Evolutionary conservation across 2,888 invertebrate species (phyloP), one percentile per base, ranked within the genome.

Genomic region (Leptopilina syphax): DNA sequence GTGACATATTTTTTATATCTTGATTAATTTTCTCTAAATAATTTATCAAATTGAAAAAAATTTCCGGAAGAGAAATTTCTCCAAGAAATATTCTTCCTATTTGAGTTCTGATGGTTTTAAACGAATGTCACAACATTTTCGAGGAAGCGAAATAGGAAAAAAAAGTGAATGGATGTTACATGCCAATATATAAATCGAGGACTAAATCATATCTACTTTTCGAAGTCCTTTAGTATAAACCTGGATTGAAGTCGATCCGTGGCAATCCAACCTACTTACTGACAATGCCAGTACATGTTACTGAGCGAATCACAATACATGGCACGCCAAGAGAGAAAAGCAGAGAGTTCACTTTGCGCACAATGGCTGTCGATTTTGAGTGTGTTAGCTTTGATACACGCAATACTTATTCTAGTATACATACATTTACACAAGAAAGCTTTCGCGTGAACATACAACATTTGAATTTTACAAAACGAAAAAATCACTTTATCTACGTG

Each of bases 351-450:
- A 73, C 57, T 73, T 73, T 57, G 34, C 66, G 66, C 41, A 79
- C 73, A 70, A 73, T 76, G 50, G 79, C 73, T 79, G 79, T 78
- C 78, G 78, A 78, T 78, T 70, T 70, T 34, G 65, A 73, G 73
- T 13, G 65, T 73, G 73, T 73, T 73, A 73, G n/a, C 34, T 63
- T 63, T 27, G 73, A 57, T 73, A 73, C 73, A 57, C 57, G 57
- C 73, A 73, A 57, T 57, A 73, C 27, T 73, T 63, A 63, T 73
- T 73, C n/a, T 34, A 9, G 27, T 54, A 57, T 34, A 73, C 34
- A 34, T 34, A 34, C 44, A 44, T 57, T 73, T 73, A 73, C 73
- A 73, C 73, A 73, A 73, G 73, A 57, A 73, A 57, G 73, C 73
- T 73, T 73, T 73, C 73, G n/a, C 34, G 57, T 73, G 27, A 34